Base-by-base conservation (phyloP, 2,113 vertebrate species). In the Semicossyphus pulcher region DNA sequence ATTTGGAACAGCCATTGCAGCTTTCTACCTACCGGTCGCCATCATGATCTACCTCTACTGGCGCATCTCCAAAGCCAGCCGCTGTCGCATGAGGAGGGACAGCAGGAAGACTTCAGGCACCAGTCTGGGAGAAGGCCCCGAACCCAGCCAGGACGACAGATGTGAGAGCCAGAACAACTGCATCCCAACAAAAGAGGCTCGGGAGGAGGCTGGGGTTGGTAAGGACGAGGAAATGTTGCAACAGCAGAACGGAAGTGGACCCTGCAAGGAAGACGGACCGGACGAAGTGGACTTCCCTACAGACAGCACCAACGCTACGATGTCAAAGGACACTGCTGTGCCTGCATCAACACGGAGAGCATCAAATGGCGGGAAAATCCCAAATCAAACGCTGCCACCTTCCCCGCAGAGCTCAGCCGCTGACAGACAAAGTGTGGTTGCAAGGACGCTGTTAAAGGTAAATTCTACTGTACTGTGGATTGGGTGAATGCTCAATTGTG, bases 11-110 rank as follows among this genome's bases (percentile, higher is more conserved):
- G 97, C 98, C 66, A 99, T 99, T 3, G 96, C 97, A n/a, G 97
- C 97, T 23, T 99, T 99, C 88, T 99, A 99, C 76, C 88, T 99
- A 51, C 97, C 97, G 0, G 97, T 99, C 62, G 90, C 95, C 88
- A 99, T 97, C 76, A 99, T 99, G 98, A 96, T 94, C 53, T 75
- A 96, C 63, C 93, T 99, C 7, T 99, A 99, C 84, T 99, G 96
- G 96, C 95, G 96, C 77, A 98, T 99, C 84, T 99, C 97, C 51
- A 95, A 89, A 54, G 97, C 97, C 72, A 99, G 97, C 89, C 96
- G 96, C 86, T 97, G 97, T 83, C 94, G 97, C 3, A 87, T 99
- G 84, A 95, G 94, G 78, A 97, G 91, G 81, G 92, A 94, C 42
- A 96, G 94, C 85, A 95, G 94, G 59, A 96, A 94, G 81, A 80